Base-by-base conservation (phyloP, 2,113 vertebrate genomes). In the Rhagologus leucostigma region DNA sequence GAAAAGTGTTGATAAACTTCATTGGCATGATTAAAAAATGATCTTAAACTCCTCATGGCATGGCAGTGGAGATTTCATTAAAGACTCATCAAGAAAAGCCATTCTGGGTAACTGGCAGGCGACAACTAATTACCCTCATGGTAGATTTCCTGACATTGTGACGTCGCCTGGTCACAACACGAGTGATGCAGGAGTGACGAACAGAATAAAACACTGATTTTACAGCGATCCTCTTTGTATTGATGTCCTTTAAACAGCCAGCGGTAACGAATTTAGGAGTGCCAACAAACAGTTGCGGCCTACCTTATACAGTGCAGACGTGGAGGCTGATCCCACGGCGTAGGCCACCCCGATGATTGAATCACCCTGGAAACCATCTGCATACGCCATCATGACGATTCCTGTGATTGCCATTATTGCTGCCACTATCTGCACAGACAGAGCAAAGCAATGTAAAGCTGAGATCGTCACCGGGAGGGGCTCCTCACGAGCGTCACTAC, bases 311-410 rank as follows among this genome's bases (percentile, higher is more conserved):
- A 99, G 93, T 2, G 99, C 99, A 30, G 99, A 99, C 1, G 99
- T 99, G 20, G 99, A 99, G 81, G 99, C 99, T 9, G 99, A 99
- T 74, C 99, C 99, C 71, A 99, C 99, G 16, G 99, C 99, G 71
- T 99, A 98, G 2, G 99, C 99, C 76, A 99, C 99, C 21, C 99
- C 99, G 42, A 99, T 98, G 94, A 99, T 99, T 8, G 99, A 99
- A 93, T 99, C 99, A 0, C 99, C 98, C 60, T 99, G 99, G 97
- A 99, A 99, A 86, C 99, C 99, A 70, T 99, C 99, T 56, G 99
- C 99, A 84, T 99, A 99, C 0, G 99, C 99, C 99, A 99, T 99
- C 99, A 99, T 99, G 27, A 99, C 99, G 10, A 99, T 99, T 19
- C 99, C 99, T 2, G 99, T 99, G 96, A 99, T 99, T 63, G 99